Percentiles rank a stretch among this genome's conserved stretches.
phyloP scores from a whole-genome alignment of 2,888 invertebrate genomes.

The Icerya purchasi region DNA sequence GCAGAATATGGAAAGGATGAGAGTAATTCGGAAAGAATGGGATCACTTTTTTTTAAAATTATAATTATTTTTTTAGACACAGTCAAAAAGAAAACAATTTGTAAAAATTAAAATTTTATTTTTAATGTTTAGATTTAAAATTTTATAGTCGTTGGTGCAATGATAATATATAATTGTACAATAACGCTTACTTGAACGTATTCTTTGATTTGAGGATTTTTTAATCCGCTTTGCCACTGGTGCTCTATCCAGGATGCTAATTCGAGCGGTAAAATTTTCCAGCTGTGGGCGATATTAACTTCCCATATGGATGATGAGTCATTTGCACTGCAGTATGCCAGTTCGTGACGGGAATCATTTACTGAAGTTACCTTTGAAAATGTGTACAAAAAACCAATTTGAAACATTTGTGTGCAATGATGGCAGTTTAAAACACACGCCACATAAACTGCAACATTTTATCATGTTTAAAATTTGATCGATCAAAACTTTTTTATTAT shows the following conservation, averaged over 20 bases:
- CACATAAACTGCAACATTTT: too few relatives aligned
- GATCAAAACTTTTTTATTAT: too few relatives aligned
- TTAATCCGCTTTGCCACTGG: constrained; percentile 44
- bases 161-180: too few relatives aligned
- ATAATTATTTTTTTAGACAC: too few relatives aligned
- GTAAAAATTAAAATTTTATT: too few relatives aligned
- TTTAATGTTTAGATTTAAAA: too few relatives aligned
- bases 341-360: constrained; percentile 28
- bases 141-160: too few relatives aligned
- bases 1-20: too few relatives aligned
- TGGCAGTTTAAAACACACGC: neutral
- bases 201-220: constrained; percentile 52
- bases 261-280: constrained; percentile 56
- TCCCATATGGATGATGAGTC: constrained; percentile 60
- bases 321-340: constrained; percentile 41
- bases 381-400: neutral
- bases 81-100: too few relatives aligned
- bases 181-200: constrained; percentile 40
- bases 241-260: constrained; percentile 64
- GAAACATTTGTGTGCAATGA: neutral
- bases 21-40: too few relatives aligned
- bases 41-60: too few relatives aligned
- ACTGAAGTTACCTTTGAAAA: constrained; percentile 26
- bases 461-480: neutral
- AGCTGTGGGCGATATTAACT: constrained; percentile 52